Evolutionary conservation across 2,888 invertebrate species (phyloP).

Genomic region (Seira ritae): DNA sequence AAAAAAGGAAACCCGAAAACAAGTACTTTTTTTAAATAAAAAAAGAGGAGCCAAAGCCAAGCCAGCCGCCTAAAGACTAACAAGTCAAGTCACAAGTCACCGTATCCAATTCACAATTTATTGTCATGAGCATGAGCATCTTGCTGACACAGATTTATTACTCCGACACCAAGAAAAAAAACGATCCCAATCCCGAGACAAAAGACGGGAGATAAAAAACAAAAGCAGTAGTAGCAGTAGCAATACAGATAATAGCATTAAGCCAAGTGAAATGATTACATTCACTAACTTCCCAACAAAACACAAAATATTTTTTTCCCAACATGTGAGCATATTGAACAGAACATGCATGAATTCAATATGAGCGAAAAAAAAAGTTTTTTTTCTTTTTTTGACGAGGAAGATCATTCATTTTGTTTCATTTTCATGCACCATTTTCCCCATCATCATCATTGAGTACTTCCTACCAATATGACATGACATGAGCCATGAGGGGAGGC

Average conservation of each 20-base stretch:
- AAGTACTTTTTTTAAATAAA: no score
- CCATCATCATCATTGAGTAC: constrained; percentile 17
- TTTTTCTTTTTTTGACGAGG: no score
- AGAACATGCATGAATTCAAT: no score
- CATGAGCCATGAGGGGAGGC: no score
- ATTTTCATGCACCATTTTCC: constrained; percentile 49
- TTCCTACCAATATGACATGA: constrained; percentile 4
- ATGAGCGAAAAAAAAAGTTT: no score
- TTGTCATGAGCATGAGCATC: constrained; percentile 49
- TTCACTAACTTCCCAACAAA: no score
- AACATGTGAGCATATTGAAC: no score
- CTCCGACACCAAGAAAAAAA: constrained; percentile 20
- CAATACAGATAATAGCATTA: no score
- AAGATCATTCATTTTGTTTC: constrained; percentile 33
- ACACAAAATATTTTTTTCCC: no score
- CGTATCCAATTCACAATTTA: constrained; percentile 62
- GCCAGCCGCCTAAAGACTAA: no score
- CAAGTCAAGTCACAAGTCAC: constrained; percentile 44
- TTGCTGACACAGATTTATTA: constrained; percentile 60
- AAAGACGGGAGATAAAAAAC: neutral
- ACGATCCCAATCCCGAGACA: neutral
- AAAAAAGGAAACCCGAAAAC: no score
- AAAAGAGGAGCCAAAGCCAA: no score
- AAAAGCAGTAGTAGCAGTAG: constrained; percentile 1
- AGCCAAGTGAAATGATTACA: constrained; percentile 17